Evolutionary conservation across 2,113 vertebrate species (phyloP), one percentile per base, ranked within the genome.

Genomic region (Oostethus manadensis): DNA sequence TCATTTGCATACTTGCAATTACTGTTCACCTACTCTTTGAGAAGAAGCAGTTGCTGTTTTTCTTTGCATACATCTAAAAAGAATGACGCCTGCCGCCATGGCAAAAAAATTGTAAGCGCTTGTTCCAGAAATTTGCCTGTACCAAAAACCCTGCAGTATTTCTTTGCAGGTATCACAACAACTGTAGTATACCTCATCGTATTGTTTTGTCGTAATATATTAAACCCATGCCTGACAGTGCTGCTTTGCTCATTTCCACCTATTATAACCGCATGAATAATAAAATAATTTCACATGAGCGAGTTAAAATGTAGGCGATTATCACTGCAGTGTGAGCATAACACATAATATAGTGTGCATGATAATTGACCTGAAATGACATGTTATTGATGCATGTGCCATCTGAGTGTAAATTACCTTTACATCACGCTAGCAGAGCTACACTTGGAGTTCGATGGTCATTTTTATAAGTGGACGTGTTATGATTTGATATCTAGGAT

Each of bases 201-300:
- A 8, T 62, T 72, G 57, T 69, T 78, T 77, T 47, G 1, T 53
- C 15, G 46, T 76, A 16, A 73, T 67, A 62, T 71, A 74, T 70
- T 53, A 68, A 74, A 77, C 20, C 44, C 0, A 3, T 18, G 8
- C 45, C 14, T 6, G 3, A 47, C 11, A 29, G 21, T 20, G 35
- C 40, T 63, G 64, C 59, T 62, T 56, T 61, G 56, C 55, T 76
- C 40, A 56, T 75, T 70, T 65, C 23, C 64, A 56, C 40, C 54
- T 75, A 48, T 71, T 55, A 72, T n/a, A 63, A 48, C 29, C 23
- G 56, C 58, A 74, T 77, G 61, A 75, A 78, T 77, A 78, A 85
- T 72, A 49, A 46, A 76, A 75, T 78, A 68, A 77, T 73, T 78
- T 77, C 74, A 81, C 72, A 78, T 76, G 66, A 71, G 57, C 62